Percentiles rank a stretch among this genome's conserved stretches.
These are phyloP conservation scores for Oedothorax gibbosus DNA, from an alignment of 1,140 invertebrate species.

Conservation along the genomic window DNA sequence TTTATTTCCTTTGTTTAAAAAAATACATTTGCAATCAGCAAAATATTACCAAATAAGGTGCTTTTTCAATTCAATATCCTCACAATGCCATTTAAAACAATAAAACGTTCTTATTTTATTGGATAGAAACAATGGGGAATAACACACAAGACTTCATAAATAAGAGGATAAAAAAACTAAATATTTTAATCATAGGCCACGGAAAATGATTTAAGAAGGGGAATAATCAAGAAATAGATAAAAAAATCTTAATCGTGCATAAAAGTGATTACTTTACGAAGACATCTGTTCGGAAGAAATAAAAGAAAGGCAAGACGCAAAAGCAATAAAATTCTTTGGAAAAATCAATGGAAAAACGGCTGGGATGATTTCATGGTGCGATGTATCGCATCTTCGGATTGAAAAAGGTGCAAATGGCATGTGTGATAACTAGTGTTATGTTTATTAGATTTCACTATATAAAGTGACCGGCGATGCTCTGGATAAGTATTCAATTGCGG, in stretches of 20 bases:
- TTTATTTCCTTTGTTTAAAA: too few relatives aligned
- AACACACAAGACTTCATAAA: conserved; percentile 11
- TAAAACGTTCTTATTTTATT: too few relatives aligned
- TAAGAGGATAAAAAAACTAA: conserved; percentile 39
- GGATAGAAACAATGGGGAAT: not conserved
- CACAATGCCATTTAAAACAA: too few relatives aligned
- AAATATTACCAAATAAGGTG: too few relatives aligned
- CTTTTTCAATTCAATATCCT: too few relatives aligned
- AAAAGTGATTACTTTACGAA: conserved; percentile 48
- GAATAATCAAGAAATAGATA: not conserved
- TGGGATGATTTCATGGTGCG: conserved; percentile 35
- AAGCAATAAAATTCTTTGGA: conserved; percentile 22
- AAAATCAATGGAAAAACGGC: conserved; percentile 46
- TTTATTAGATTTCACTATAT: too few relatives aligned
- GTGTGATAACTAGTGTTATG: too few relatives aligned
- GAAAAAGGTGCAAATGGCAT: too few relatives aligned
- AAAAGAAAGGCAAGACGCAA: not conserved
- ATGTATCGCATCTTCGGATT: not conserved
- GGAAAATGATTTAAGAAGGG: conserved; percentile 27
- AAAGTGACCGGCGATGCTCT: too few relatives aligned
- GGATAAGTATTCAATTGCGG: too few relatives aligned
- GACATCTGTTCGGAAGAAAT: conserved; percentile 14
- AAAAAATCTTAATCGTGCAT: conserved; percentile 6
- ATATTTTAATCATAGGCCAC: conserved; percentile 44
- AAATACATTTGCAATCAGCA: too few relatives aligned